phyloP scores from a whole-genome alignment of 2,888 invertebrate species.

The Archips xylosteana region DNA sequence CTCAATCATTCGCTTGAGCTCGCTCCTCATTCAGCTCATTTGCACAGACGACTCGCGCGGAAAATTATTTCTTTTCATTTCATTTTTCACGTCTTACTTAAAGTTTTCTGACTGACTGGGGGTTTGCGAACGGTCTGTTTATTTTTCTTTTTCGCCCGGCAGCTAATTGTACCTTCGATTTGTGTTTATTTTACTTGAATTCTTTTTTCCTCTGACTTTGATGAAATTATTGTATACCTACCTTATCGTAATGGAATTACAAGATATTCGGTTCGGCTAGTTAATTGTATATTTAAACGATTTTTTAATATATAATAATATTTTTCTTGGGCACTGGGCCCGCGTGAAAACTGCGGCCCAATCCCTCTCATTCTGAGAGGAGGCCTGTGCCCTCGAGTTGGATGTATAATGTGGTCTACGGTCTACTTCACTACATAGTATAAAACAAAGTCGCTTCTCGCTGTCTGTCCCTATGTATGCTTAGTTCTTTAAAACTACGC shows the following conservation, averaged over 20 bases:
- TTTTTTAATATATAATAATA: too few relatives aligned
- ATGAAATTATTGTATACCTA: neutral
- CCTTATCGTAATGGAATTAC: neutral
- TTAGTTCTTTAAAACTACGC: too few relatives aligned
- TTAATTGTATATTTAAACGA: too few relatives aligned
- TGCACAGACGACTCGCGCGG: constrained; percentile 83
- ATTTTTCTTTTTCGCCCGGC: constrained; percentile 60
- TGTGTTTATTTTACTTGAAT: constrained; percentile 50
- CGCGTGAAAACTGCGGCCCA: too few relatives aligned
- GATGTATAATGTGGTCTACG: too few relatives aligned
- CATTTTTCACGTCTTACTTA: constrained; percentile 84
- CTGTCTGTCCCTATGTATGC: too few relatives aligned
- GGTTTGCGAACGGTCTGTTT: constrained; percentile 70
- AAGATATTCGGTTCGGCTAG: neutral
- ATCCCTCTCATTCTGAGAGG: too few relatives aligned
- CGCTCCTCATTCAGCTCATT: constrained; percentile 83
- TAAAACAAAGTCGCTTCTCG: too few relatives aligned
- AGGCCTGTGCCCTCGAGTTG: too few relatives aligned
- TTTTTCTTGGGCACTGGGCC: too few relatives aligned
- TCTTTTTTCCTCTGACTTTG: constrained; percentile 7
- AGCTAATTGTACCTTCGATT: constrained; percentile 51
- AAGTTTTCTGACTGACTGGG: constrained; percentile 71
- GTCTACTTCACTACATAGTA: too few relatives aligned
- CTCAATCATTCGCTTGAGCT: constrained; percentile 84
- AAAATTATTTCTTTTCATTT: constrained; percentile 86